Evolutionary conservation across 2,113 vertebrate genomes (phyloP), one percentile per base, ranked within the genome.

Genomic region (Castor canadensis): DNA sequence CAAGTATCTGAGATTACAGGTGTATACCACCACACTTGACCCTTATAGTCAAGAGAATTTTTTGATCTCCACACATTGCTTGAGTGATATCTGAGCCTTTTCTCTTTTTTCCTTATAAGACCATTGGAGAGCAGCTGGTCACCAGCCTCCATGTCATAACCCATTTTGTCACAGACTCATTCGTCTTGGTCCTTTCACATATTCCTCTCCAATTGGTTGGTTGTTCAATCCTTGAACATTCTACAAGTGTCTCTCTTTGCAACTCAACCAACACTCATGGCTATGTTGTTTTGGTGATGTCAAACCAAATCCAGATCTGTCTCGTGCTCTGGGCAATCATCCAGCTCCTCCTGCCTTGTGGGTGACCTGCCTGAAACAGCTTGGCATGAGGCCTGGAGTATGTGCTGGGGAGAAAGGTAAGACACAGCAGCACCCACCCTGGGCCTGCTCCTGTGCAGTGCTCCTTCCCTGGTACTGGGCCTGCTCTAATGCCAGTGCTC

Each of bases 321-420:
- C 20, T 5, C 7, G 69, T 32, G 38, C 28, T 62, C 47, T 9
- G n/a, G 64, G 76, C 47, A 8, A 7, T 9, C 10, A 4, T 15
- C 16, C 43, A 26, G 26, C 30, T 30, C 3, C n/a, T 6, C 22
- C 9, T 3, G 3, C 10, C 16, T 43, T 28, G 3, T 1, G 0
- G 1, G 66, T 43, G 4, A 20, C 38, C 5, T 15, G 71, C 13
- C 6, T 5, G 7, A 32, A 22, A 24, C 6, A 15, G 30, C 58
- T 67, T 2, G 0, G 16, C 4, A 71, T 3, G 4, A 67, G 17
- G 22, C 40, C 5, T 2, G 0, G 1, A 24, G 6, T 0, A 0
- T 8, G 35, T 7, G 60, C 28, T 3, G 1, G 16, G 22, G 26
- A 22, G 19, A 9, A 24, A 13, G 49, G 2, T 3, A 6, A 64